Evolutionary conservation across 2,113 vertebrate genomes (phyloP).

Genomic region (Clarias batrachus): DNA sequence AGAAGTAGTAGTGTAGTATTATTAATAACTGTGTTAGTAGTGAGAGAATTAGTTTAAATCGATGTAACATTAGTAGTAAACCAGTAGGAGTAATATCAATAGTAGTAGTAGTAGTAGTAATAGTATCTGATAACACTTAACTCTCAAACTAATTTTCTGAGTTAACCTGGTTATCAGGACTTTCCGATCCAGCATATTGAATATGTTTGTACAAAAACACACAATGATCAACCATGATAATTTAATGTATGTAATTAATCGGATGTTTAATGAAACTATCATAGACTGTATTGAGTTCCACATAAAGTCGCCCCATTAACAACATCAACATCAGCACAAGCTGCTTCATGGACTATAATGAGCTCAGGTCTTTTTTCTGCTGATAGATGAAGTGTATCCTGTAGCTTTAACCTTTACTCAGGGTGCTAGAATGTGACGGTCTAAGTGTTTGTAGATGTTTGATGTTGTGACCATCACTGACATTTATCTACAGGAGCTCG

Average conservation of each 20-base stretch:
- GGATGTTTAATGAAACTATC: not conserved
- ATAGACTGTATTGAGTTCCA: not conserved
- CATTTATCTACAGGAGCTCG: not conserved
- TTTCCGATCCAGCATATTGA: not conserved
- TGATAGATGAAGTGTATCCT: too few relatives aligned
- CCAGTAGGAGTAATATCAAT: too few relatives aligned
- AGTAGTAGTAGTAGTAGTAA: not conserved
- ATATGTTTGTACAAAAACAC: not conserved
- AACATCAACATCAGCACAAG: not conserved
- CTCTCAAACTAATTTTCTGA: not conserved
- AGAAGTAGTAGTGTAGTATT: too few relatives aligned
- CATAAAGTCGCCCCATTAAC: not conserved
- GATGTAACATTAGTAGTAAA: too few relatives aligned
- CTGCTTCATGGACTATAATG: not conserved
- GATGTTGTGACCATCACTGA: not conserved
- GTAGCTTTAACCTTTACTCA: not conserved
- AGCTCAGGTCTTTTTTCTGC: not conserved
- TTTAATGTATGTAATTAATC: not conserved
- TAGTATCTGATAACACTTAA: not conserved
- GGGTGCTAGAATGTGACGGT: not conserved
- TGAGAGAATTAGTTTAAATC: too few relatives aligned
- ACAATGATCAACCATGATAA: not conserved
- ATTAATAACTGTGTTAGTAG: too few relatives aligned
- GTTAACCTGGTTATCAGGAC: not conserved
- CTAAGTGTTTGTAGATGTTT: not conserved